These are phyloP conservation scores for Phalloptychus januarius DNA, from an alignment of 2,797 vertebrate genomes.

Conservation along the genomic window DNA sequence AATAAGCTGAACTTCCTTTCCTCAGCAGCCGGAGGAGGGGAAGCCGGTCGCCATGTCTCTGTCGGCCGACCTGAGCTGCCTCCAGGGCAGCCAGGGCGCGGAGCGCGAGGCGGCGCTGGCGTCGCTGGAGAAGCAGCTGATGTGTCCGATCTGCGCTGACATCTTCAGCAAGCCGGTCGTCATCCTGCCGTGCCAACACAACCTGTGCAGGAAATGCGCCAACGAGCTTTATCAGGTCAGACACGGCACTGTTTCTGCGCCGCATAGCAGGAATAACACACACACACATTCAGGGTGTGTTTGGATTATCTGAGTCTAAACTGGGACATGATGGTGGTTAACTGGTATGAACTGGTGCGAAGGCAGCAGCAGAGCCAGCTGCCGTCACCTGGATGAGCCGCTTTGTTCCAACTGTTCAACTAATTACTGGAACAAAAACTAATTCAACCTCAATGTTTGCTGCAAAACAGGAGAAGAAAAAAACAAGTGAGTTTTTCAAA, in stretches of 20 bases:
- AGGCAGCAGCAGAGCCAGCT: conserved; percentile 17
- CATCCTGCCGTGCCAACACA: conserved; percentile 96
- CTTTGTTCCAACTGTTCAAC: neutral
- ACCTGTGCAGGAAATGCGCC: conserved; percentile 87
- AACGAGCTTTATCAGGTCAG: conserved; percentile 82
- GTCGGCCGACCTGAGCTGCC: conserved; percentile 72
- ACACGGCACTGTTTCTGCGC: too few species aligned
- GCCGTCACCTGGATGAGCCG: neutral
- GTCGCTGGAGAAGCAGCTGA: conserved; percentile 81
- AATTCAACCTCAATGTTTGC: neutral
- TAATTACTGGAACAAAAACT: neutral
- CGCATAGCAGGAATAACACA: neutral
- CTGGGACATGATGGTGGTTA: conserved; percentile 38
- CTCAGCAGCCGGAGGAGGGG: conserved; percentile 29
- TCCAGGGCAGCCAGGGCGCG: conserved; percentile 48
- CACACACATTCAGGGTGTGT: conserved; percentile 1
- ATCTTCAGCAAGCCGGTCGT: conserved; percentile 96
- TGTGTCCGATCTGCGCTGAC: conserved; percentile 92
- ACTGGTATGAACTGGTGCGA: conserved; percentile 29
- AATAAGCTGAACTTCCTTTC: neutral
- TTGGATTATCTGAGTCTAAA: conserved; percentile 68
- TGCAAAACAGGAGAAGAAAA: neutral
- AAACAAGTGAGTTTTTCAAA: neutral
- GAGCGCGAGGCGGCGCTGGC: conserved; percentile 58
- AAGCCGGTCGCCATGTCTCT: conserved; percentile 66